Conservation (phyloP, 2,113 vertebrate genomes). For the Vidua chalybeata region DNA sequence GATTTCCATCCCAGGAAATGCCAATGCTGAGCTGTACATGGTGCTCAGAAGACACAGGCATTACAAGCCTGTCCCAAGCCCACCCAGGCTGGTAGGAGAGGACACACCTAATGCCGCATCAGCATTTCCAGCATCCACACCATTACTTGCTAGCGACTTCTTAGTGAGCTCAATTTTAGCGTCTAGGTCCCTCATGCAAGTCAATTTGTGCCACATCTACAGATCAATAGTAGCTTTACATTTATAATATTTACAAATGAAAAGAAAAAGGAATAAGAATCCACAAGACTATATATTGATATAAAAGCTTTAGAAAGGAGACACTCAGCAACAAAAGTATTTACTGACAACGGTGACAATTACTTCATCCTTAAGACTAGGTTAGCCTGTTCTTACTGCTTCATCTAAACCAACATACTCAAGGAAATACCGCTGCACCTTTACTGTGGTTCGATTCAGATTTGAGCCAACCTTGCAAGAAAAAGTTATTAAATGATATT, state of each 20-base stretch:
- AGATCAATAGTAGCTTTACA: not conserved
- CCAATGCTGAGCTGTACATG: not conserved
- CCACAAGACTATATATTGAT: not conserved
- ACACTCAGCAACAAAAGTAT: not conserved
- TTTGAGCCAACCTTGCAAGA: constrained; percentile 10
- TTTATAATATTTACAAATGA: not conserved
- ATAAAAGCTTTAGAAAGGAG: not conserved
- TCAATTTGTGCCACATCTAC: not conserved
- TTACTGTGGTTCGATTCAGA: not conserved
- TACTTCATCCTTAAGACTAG: not conserved
- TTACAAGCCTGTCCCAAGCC: not conserved
- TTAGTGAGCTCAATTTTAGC: not conserved
- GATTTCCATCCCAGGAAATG: not conserved
- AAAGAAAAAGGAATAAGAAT: not conserved
- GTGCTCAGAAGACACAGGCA: not conserved
- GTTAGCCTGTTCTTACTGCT: not conserved
- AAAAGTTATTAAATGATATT: not conserved
- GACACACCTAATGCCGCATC: not conserved
- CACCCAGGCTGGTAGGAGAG: accelerated
- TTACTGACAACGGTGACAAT: not conserved
- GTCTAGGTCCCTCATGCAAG: not conserved
- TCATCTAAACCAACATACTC: not conserved
- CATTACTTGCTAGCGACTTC: not conserved
- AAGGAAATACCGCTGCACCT: not conserved
- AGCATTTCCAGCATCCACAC: not conserved